These are phyloP conservation scores for Illadopsis cleaveri DNA, from an alignment of 2,113 vertebrate genomes.

Conservation along the genomic window DNA sequence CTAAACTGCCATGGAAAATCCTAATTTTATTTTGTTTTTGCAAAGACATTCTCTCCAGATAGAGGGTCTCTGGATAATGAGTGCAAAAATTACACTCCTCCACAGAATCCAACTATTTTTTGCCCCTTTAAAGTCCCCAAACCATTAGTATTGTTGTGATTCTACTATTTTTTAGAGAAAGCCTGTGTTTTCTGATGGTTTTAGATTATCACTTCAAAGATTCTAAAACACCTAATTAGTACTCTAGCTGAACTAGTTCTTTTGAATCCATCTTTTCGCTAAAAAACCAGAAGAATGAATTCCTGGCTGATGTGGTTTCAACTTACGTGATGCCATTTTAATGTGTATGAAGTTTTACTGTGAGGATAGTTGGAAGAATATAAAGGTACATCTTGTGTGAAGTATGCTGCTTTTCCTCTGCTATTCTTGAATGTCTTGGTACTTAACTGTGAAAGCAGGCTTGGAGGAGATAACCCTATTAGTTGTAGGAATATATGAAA, in stretches of 20 bases:
- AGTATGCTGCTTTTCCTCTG: background rate
- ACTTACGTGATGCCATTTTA: background rate
- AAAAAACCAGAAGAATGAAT: background rate
- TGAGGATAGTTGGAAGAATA: background rate
- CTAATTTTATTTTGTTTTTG: background rate
- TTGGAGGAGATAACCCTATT: background rate
- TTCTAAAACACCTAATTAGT: background rate
- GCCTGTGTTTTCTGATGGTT: background rate
- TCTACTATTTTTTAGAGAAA: background rate
- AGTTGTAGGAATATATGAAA: background rate
- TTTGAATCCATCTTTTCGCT: background rate
- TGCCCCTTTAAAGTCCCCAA: background rate
- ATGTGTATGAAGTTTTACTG: background rate
- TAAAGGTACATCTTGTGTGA: background rate
- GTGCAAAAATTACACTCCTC: background rate
- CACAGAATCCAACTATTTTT: background rate
- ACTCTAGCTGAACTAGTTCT: background rate
- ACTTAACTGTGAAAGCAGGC: background rate
- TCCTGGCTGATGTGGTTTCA: background rate
- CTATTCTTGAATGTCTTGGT: fast-evolving
- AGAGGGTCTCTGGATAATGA: background rate
- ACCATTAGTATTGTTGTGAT: background rate
- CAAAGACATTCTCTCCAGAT: background rate
- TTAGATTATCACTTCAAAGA: background rate
- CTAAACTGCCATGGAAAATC: background rate